Percentiles rank a stretch among this genome's conserved stretches.
Evolutionary conservation across 2,797 vertebrate genomes (phyloP).

Genomic region (Acanthornis magna): DNA sequence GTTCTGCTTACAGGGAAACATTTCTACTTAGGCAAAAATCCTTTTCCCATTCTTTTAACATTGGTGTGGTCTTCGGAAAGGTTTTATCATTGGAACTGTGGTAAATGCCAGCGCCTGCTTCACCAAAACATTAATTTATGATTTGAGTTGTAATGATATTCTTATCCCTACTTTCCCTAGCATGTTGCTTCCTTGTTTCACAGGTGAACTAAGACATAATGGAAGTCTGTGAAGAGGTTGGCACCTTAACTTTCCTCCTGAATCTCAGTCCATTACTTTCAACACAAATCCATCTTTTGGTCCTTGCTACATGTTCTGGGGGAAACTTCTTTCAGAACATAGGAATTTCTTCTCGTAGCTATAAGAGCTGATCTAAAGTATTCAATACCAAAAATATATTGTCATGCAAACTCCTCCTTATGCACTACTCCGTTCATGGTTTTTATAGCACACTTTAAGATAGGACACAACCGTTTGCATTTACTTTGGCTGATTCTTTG

Average conservation of each 20-base stretch:
- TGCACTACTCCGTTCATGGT: not conserved
- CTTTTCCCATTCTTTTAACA: not conserved
- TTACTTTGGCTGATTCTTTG: not conserved
- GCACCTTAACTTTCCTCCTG: not conserved
- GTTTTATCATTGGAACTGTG: not conserved
- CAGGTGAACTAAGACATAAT: not conserved
- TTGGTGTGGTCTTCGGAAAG: not conserved
- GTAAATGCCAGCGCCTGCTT: not conserved
- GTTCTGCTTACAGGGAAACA: not conserved
- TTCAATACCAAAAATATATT: constrained; percentile 4
- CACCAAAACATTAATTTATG: not conserved
- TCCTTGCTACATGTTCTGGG: not conserved
- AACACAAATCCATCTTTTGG: not conserved
- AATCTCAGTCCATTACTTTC: not conserved
- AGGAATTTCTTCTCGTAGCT: not conserved
- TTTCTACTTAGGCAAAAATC: not conserved
- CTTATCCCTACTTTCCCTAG: not conserved
- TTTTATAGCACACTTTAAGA: not conserved
- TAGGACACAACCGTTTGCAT: not conserved
- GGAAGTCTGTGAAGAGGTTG: not conserved
- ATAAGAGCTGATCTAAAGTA: not conserved
- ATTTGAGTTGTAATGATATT: not conserved
- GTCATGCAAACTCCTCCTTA: not conserved
- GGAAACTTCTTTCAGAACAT: not conserved
- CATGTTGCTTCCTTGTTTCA: not conserved